These are phyloP conservation scores for Edolisoma coerulescens DNA, from an alignment of 2,113 vertebrate species.

Conservation along the genomic window DNA sequence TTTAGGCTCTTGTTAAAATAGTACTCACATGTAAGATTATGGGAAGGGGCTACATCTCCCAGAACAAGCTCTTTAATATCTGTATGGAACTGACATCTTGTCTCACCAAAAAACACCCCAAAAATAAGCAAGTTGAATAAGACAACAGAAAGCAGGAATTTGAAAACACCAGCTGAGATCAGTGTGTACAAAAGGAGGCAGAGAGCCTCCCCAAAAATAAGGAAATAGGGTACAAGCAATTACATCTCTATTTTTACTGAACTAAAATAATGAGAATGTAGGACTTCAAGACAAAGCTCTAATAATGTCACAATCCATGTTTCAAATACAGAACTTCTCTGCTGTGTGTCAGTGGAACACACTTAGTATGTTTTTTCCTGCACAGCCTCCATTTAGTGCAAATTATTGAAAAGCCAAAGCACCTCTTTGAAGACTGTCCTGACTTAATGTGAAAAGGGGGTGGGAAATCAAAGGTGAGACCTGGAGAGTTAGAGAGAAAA, in stretches of 20 bases:
- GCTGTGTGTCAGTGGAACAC: neutral
- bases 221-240: neutral
- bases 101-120: neutral
- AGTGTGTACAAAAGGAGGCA: neutral
- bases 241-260: neutral
- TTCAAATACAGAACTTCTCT: neutral
- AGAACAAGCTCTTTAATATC: neutral
- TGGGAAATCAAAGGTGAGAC: neutral
- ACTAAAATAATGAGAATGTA: neutral
- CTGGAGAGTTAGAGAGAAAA: neutral
- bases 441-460: neutral
- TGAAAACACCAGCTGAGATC: neutral
- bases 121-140: neutral
- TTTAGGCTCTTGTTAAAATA: neutral
- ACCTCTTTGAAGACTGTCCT: neutral
- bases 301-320: neutral
- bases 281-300: neutral
- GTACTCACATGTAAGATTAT: neutral
- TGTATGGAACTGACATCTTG: neutral
- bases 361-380: neutral
- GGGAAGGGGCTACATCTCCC: neutral
- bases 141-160: neutral
- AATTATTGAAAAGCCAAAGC: neutral
- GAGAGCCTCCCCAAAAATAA: neutral
- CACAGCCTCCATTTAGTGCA: neutral